Percentiles rank a stretch among this genome's conserved stretches.
phyloP scores from a whole-genome alignment of 2,797 vertebrate species.

The Labroides dimidiatus region DNA sequence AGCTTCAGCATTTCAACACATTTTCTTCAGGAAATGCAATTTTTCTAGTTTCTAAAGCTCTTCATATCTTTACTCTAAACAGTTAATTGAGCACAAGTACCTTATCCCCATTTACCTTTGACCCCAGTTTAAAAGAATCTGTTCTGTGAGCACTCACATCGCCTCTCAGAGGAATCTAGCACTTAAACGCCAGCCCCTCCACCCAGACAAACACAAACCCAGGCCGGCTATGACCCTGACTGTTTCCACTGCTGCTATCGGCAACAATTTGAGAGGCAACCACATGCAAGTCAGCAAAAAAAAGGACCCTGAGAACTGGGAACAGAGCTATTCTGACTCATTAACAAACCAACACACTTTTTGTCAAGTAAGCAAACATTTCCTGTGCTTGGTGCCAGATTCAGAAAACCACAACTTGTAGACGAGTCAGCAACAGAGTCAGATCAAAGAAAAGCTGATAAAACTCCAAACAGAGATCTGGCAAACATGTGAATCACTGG shows the following conservation, averaged over 20 bases:
- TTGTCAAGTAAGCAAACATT: conserved; percentile 12
- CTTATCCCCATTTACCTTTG: conserved; percentile 55
- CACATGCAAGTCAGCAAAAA: conserved; percentile 7
- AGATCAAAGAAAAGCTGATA: conserved; percentile 32
- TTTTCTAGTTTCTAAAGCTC: not conserved
- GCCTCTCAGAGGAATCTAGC: conserved; percentile 73
- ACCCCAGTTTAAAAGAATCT: conserved; percentile 51
- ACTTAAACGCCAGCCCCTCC: conserved; percentile 47
- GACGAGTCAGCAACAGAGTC: conserved; percentile 13
- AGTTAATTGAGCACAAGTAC: conserved; percentile 39
- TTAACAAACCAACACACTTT: not conserved
- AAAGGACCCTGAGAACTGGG: not conserved
- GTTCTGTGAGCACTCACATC: conserved; percentile 44
- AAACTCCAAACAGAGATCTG: conserved; percentile 20
- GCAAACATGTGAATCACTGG: not conserved
- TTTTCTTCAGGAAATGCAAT: too few species aligned
- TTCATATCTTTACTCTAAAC: conserved; percentile 29
- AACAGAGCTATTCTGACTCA: conserved; percentile 5
- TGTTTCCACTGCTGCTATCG: conserved; percentile 59
- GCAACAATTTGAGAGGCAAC: conserved; percentile 16
- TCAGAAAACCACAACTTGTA: conserved; percentile 31
- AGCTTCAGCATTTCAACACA: too few species aligned
- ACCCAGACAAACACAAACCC: conserved; percentile 48
- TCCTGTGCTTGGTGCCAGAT: not conserved
- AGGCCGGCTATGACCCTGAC: conserved; percentile 44